Evolutionary conservation across 2,113 vertebrate genomes (phyloP).

Genomic region (Zapornia atra): DNA sequence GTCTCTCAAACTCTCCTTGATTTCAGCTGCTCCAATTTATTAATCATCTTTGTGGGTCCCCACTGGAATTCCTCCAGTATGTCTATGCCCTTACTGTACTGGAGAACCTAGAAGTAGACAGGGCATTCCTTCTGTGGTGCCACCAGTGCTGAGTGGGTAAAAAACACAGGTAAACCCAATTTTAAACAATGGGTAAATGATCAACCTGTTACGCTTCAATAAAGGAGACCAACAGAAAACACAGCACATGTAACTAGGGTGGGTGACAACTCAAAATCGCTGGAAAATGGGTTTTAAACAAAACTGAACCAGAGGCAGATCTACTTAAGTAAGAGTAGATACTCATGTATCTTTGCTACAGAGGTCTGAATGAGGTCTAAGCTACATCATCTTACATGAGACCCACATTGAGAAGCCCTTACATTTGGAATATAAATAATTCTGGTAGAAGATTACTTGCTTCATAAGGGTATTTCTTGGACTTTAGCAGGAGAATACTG

Average conservation of each 20-base stretch:
- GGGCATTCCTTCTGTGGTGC: neutral
- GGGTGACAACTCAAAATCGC: neutral
- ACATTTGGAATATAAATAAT: neutral
- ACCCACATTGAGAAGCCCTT: neutral
- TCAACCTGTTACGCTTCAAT: neutral
- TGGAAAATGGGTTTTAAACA: neutral
- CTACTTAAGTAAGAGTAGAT: neutral
- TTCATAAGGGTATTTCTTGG: neutral
- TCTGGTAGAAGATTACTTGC: neutral
- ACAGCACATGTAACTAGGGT: neutral
- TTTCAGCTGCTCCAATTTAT: neutral
- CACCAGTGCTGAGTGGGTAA: neutral
- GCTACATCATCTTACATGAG: accelerated
- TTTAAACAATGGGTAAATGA: neutral
- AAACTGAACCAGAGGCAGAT: neutral
- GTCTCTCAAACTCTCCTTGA: neutral
- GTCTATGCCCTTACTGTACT: neutral
- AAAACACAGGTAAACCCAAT: neutral
- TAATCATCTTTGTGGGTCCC: neutral
- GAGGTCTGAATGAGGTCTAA: neutral
- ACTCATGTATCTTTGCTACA: neutral
- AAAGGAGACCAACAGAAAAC: neutral
- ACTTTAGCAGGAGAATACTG: neutral
- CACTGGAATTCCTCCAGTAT: neutral
- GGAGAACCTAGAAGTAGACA: neutral